Conservation (phyloP, 2,888 invertebrate genomes). For the Pomacea canaliculata region DNA sequence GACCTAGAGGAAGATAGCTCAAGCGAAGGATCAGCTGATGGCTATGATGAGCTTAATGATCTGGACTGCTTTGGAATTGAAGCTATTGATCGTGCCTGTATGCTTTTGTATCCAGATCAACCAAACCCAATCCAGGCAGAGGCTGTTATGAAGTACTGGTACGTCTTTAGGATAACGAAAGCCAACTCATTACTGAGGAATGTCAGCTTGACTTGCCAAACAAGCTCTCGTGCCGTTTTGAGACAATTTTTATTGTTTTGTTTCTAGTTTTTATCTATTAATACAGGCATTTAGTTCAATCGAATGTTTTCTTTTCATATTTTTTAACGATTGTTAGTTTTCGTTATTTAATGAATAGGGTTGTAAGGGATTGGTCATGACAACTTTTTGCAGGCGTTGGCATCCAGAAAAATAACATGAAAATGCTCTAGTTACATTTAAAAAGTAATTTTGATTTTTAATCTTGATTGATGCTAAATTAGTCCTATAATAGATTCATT, state of each 20-base stretch:
- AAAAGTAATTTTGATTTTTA: no score
- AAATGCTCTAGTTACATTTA: background rate
- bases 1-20: constrained; percentile 23
- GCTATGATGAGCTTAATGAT: constrained; percentile 36
- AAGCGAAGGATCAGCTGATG: constrained; percentile 18
- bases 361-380: no score
- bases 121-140: constrained; percentile 91
- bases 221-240: background rate
- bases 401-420: background rate
- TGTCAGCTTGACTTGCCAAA: constrained; percentile 15
- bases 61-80: constrained; percentile 75
- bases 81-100: constrained; percentile 75
- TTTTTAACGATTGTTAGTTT: no score
- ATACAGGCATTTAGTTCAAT: background rate
- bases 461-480: no score
- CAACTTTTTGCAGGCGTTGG: no score
- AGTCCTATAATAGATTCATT: no score
- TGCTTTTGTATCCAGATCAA: constrained; percentile 33
- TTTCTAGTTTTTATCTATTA: background rate
- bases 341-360: no score
- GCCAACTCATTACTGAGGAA: constrained; percentile 17
- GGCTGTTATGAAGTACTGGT: constrained; percentile 90
- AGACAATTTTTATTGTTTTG: background rate
- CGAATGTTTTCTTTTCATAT: no score
- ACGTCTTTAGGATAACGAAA: constrained; percentile 52